Evolutionary conservation across 2,888 invertebrate genomes (phyloP).

Genomic region (Mesorhabditis spiculigera): DNA sequence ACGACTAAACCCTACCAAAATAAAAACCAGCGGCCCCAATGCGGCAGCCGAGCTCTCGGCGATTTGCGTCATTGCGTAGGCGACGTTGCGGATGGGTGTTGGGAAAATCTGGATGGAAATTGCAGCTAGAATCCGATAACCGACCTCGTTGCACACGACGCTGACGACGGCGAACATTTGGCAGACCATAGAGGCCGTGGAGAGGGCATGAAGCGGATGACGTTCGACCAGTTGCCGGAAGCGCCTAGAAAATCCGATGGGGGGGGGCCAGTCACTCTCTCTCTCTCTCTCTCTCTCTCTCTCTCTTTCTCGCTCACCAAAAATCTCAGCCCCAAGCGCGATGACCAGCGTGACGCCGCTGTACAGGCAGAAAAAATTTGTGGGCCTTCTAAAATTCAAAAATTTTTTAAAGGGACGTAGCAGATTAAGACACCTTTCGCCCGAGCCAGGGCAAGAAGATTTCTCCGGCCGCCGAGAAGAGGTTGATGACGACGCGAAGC

Average conservation of each 20-base stretch:
- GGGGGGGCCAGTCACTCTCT: too few relatives aligned
- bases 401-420: too few relatives aligned
- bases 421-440: too few relatives aligned
- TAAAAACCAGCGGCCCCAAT: background rate
- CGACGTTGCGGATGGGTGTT: slow-evolving; percentile 1
- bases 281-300: too few relatives aligned
- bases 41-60: background rate
- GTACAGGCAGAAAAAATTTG: background rate
- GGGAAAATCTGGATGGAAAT: background rate
- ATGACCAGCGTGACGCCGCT: background rate
- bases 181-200: background rate
- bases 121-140: background rate
- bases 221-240: background rate
- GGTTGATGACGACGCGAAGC: background rate
- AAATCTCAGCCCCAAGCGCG: background rate
- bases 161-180: background rate
- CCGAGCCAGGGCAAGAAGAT: background rate
- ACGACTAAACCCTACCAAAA: background rate
- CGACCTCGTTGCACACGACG: background rate
- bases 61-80: background rate
- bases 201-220: slow-evolving; percentile 1
- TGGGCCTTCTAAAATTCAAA: background rate
- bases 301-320: background rate
- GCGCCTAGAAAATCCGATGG: background rate
- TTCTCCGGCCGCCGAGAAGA: background rate